Conservation (phyloP, 1,140 invertebrate species). For the Drosophila athabasca region DNA sequence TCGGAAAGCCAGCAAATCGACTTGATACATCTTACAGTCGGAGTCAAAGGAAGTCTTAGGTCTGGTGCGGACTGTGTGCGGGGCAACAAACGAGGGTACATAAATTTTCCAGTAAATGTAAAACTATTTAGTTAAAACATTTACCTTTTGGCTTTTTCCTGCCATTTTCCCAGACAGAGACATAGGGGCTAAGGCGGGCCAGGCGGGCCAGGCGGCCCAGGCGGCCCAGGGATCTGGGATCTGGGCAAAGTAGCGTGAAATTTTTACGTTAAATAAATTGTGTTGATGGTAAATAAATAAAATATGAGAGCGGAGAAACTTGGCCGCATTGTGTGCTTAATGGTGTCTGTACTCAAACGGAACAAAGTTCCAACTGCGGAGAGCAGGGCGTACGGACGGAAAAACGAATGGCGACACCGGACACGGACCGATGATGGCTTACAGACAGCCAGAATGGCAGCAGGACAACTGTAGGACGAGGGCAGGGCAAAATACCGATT, state of each 20-base stretch:
- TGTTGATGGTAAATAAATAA: slow-evolving; percentile 61
- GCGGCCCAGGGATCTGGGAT: too few species aligned
- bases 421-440: slow-evolving; percentile 26
- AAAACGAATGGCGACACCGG: slow-evolving; percentile 12
- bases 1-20: slow-evolving; percentile 63
- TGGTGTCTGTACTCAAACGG: slow-evolving; percentile 21
- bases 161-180: neutral
- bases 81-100: slow-evolving; percentile 23
- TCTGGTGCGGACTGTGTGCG: neutral
- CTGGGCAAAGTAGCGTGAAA: slow-evolving; percentile 42
- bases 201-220: too few species aligned
- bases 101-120: slow-evolving; percentile 64
- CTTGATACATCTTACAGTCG: slow-evolving; percentile 49
- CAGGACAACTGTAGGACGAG: neutral
- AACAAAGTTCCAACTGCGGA: slow-evolving; percentile 9
- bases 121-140: slow-evolving; percentile 76
- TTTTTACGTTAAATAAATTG: slow-evolving; percentile 63
- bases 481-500: slow-evolving; percentile 32
- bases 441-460: slow-evolving; percentile 14
- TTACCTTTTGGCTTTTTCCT: slow-evolving; percentile 15
- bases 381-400: slow-evolving; percentile 1
- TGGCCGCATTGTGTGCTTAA: slow-evolving; percentile 50
- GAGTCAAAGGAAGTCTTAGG: neutral
- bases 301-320: slow-evolving; percentile 41
- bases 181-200: too few species aligned